Conservation (phyloP, 2,888 invertebrate species). For the Lasioglossum villosulum region DNA sequence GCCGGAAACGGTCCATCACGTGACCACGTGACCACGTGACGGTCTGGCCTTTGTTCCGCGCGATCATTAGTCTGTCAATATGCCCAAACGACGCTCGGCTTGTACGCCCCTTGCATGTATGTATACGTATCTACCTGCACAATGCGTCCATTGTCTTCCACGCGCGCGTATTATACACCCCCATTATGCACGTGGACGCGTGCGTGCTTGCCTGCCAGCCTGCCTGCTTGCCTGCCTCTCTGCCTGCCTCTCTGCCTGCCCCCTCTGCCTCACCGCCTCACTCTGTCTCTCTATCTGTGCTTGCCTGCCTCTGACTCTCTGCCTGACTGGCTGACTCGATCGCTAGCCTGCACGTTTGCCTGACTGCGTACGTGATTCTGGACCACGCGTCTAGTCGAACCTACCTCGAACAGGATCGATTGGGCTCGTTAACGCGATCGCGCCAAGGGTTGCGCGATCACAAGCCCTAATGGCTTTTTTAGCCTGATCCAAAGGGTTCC, state of each 20-base stretch:
- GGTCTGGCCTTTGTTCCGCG: slow-evolving; percentile 84
- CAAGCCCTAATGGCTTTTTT: slow-evolving; percentile 22
- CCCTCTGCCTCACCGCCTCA: slow-evolving; percentile 34
- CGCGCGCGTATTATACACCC: slow-evolving; percentile 82
- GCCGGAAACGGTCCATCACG: slow-evolving; percentile 83
- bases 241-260: slow-evolving; percentile 54
- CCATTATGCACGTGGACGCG: slow-evolving; percentile 82
- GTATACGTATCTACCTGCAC: slow-evolving; percentile 82
- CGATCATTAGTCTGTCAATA: slow-evolving; percentile 85
- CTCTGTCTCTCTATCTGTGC: slow-evolving; percentile 1
- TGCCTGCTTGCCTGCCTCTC: slow-evolving; percentile 77
- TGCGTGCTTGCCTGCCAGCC: slow-evolving; percentile 74
- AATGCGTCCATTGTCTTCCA: slow-evolving; percentile 84
- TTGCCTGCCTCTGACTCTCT: slow-evolving; percentile 28
- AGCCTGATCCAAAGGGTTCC: neutral
- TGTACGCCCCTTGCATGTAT: slow-evolving; percentile 70
- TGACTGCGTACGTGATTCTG: slow-evolving; percentile 60
- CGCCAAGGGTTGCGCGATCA: slow-evolving; percentile 33
- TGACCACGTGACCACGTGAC: slow-evolving; percentile 84
- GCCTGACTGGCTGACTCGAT: slow-evolving; percentile 48
- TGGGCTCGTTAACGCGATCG: slow-evolving; percentile 50
- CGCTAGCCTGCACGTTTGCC: slow-evolving; percentile 70
- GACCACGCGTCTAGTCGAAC: slow-evolving; percentile 40
- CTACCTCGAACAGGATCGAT: slow-evolving; percentile 44
- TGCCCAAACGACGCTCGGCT: slow-evolving; percentile 83